Conservation (phyloP, 2,888 invertebrate genomes). For the Homarus gammarus region DNA sequence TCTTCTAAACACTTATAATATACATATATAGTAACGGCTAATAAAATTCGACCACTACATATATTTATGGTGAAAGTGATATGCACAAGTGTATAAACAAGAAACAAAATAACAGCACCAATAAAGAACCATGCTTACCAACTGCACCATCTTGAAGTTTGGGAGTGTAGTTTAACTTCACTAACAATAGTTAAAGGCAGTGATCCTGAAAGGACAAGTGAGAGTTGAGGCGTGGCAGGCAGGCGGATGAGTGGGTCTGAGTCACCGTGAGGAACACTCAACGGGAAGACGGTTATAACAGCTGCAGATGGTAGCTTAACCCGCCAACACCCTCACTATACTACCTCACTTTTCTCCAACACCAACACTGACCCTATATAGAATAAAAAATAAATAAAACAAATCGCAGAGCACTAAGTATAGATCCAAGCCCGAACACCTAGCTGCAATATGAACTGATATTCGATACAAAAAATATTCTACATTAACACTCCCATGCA, state of each 20-base stretch:
- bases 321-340: neutral
- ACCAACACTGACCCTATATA: neutral
- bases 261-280: neutral
- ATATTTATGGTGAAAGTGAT: neutral
- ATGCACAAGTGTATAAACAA: neutral
- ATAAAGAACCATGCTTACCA: conserved; percentile 31
- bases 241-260: neutral
- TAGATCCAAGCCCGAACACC: no score
- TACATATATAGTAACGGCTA: no score
- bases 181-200: neutral
- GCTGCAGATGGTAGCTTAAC: neutral
- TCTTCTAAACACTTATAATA: no score
- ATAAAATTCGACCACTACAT: neutral
- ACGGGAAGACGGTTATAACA: conserved; percentile 11
- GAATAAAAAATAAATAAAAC: no score
- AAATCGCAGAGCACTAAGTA: no score
- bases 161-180: neutral
- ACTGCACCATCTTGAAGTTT: conserved; percentile 41
- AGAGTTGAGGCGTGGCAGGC: conserved; percentile 16
- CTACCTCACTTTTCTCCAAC: neutral
- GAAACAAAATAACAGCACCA: neutral
- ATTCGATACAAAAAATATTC: no score
- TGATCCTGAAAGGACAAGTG: conserved; percentile 35
- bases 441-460: no score
- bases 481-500: no score